These are phyloP conservation scores for Petaurus breviceps DNA, from an alignment of 2,113 vertebrate genomes.

Conservation along the genomic window DNA sequence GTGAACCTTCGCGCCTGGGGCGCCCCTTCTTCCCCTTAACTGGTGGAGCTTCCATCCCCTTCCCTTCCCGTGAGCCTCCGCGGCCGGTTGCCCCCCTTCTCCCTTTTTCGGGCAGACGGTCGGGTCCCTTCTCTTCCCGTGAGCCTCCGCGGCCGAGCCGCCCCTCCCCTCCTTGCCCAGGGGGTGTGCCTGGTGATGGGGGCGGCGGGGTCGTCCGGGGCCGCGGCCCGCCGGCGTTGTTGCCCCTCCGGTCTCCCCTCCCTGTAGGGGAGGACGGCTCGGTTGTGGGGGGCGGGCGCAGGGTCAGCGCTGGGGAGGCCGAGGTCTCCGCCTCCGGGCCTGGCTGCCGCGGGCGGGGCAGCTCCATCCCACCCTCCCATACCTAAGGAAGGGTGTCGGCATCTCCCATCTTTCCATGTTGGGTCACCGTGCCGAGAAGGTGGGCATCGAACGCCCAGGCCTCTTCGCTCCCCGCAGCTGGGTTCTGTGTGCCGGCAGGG, in stretches of 20 bases:
- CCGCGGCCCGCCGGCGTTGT: too few relatives aligned
- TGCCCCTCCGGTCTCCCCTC: neutral
- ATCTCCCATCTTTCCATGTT: neutral
- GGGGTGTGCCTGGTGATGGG: too few relatives aligned
- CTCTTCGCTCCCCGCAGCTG: too few relatives aligned
- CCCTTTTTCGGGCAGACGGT: neutral
- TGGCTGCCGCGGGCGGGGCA: too few relatives aligned
- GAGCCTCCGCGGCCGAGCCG: neutral
- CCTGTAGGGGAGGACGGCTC: too few relatives aligned
- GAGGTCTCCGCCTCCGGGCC: too few relatives aligned
- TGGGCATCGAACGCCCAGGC: slow-evolving; percentile 25
- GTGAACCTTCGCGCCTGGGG: neutral
- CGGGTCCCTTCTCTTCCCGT: neutral
- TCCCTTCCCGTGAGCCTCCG: neutral
- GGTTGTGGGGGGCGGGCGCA: too few relatives aligned
- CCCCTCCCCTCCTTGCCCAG: neutral
- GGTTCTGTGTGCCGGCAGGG: too few relatives aligned
- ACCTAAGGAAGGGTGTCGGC: neutral
- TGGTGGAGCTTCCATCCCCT: neutral
- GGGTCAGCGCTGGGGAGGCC: neutral
- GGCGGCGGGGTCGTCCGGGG: too few relatives aligned
- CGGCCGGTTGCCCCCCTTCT: neutral
- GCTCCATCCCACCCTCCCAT: too few relatives aligned
- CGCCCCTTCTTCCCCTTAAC: neutral
- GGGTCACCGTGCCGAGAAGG: slow-evolving; percentile 14